Conservation (phyloP, 1,140 invertebrate genomes). For the Pogonomyrmex californicus region DNA sequence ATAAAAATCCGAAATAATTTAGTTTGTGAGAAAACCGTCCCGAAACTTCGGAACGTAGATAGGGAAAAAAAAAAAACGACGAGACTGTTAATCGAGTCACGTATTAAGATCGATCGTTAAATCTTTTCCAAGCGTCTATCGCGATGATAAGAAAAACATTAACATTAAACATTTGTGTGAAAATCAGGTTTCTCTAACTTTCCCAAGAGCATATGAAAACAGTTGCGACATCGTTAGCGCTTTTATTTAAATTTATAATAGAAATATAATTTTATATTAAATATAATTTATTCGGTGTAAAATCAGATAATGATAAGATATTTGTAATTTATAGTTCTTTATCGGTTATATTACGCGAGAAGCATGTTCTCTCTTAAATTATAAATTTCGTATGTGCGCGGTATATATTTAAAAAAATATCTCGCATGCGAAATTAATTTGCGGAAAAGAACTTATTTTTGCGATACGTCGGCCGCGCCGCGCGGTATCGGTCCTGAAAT, state of each 20-base stretch:
- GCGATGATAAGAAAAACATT: background rate
- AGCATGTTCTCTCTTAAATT: background rate
- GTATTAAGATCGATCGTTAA: slow-evolving; percentile 34
- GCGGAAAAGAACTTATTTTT: slow-evolving; percentile 15
- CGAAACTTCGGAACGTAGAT: background rate
- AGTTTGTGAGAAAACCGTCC: background rate
- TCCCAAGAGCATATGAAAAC: background rate
- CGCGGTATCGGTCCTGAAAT: slow-evolving; percentile 50
- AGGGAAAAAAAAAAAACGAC: slow-evolving; percentile 50
- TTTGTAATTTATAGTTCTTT: slow-evolving; percentile 35
- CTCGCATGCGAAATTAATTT: slow-evolving; percentile 51
- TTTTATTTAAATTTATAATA: background rate
- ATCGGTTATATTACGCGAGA: slow-evolving; percentile 10
- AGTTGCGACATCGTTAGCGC: background rate
- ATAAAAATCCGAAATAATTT: slow-evolving; percentile 71
- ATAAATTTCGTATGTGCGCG: background rate
- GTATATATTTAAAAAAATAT: background rate
- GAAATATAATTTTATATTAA: slow-evolving; percentile 7
- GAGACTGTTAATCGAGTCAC: slow-evolving; percentile 7
- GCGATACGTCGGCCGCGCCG: slow-evolving; percentile 20
- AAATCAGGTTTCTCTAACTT: background rate
- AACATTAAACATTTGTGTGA: background rate
- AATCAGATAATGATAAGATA: slow-evolving; percentile 30
- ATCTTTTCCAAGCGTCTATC: background rate
- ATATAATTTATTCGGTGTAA: background rate